phyloP scores from a whole-genome alignment of 2,113 vertebrate genomes.

The Sphyrna mokarran region DNA sequence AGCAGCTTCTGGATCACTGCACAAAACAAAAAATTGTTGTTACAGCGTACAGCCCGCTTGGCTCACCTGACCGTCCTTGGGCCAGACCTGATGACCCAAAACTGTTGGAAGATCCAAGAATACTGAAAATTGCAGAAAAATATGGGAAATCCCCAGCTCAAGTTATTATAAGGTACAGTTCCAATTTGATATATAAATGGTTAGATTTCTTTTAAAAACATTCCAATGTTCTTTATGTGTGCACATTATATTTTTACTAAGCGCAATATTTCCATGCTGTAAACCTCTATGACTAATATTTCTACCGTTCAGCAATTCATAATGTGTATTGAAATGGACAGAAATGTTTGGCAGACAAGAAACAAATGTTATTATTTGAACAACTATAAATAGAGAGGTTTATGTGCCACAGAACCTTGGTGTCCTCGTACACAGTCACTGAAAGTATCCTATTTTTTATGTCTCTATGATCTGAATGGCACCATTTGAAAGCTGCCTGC shows the following conservation, averaged over 20 bases:
- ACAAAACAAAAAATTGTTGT: conserved; percentile 47
- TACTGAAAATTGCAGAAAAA: conserved; percentile 46
- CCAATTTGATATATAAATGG: neutral
- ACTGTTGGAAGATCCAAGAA: conserved; percentile 52
- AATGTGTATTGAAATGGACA: too few species aligned
- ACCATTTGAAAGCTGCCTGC: neutral
- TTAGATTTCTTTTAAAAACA: neutral
- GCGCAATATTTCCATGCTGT: neutral
- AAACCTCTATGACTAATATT: neutral
- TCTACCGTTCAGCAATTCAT: neutral
- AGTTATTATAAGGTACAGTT: conserved; percentile 53
- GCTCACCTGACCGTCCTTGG: conserved; percentile 61
- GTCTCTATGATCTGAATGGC: neutral
- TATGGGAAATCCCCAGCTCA: conserved; percentile 56
- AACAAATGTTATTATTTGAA: too few species aligned
- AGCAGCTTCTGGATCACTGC: conserved; percentile 55
- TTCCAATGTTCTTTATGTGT: neutral
- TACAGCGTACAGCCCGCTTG: conserved; percentile 63
- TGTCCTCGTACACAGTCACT: too few species aligned
- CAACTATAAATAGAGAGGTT: too few species aligned
- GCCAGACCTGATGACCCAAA: conserved; percentile 49
- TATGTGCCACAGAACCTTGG: too few species aligned
- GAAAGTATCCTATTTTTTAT: too few species aligned
- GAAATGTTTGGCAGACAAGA: too few species aligned
- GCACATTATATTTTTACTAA: neutral